These are phyloP conservation scores for Cheilinus undulatus DNA, from an alignment of 2,113 vertebrate genomes.

Conservation along the genomic window DNA sequence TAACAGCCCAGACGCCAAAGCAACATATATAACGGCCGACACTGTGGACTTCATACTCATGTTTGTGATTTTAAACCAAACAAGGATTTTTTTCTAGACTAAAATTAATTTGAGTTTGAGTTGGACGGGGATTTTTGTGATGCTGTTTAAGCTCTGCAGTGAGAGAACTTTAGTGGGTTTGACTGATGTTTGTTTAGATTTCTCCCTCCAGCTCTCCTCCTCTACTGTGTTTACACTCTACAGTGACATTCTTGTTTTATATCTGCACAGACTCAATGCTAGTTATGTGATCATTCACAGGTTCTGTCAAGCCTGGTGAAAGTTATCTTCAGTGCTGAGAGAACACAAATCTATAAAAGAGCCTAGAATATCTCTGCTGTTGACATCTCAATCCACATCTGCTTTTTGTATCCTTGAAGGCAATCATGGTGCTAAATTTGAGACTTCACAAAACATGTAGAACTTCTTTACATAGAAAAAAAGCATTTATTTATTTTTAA, in stretches of 20 bases:
- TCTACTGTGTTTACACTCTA: constrained; percentile 64
- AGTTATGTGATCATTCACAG: constrained; percentile 40
- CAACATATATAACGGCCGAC: constrained; percentile 26
- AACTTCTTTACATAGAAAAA: constrained; percentile 22
- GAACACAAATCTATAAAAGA: constrained; percentile 34
- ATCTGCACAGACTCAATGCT: constrained; percentile 58
- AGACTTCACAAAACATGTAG: constrained; percentile 16
- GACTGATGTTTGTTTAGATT: constrained; percentile 71
- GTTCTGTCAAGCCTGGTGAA: constrained; percentile 43
- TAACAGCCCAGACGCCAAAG: constrained; percentile 53
- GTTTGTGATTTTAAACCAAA: constrained; percentile 15
- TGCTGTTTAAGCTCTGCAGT: constrained; percentile 11
- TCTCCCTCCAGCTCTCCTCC: constrained; percentile 45
- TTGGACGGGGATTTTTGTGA: constrained; percentile 14
- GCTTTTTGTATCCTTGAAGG: constrained; percentile 49
- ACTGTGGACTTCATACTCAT: constrained; percentile 11
- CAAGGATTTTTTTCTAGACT: background rate
- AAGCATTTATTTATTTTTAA: constrained; percentile 35
- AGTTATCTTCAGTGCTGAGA: constrained; percentile 33
- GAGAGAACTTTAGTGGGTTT: constrained; percentile 23
- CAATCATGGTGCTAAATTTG: constrained; percentile 40
- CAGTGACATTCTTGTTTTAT: constrained; percentile 59
- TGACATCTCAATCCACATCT: constrained; percentile 31
- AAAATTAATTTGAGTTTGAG: constrained; percentile 16
- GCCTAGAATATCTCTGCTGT: constrained; percentile 10